Evolutionary conservation across 1,140 invertebrate genomes (phyloP).

Genomic region (Lordiphosa clarofinis): DNA sequence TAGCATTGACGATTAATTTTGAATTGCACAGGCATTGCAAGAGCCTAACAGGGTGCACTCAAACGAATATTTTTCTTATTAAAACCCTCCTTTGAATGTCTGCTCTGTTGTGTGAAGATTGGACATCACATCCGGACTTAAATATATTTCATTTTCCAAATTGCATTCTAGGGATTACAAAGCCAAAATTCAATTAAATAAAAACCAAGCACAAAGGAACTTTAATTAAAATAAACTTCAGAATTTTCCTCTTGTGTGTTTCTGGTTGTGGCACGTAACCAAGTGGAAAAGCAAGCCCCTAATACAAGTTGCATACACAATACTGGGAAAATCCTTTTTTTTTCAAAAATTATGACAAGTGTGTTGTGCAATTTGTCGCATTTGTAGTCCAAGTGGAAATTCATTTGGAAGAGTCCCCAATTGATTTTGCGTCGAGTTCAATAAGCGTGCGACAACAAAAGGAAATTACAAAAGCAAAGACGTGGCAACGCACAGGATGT

Average conservation of each 20-base stretch:
- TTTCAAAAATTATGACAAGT: constrained; percentile 51
- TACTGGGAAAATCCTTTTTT: constrained; percentile 38
- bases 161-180: not conserved
- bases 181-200: constrained; percentile 3
- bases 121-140: not conserved
- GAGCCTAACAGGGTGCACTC: too few relatives aligned
- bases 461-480: constrained; percentile 50
- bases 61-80: too few relatives aligned
- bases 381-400: constrained; percentile 22
- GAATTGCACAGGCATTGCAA: too few relatives aligned
- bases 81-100: too few relatives aligned
- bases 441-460: constrained; percentile 26
- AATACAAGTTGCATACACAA: constrained; percentile 6
- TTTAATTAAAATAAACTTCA: constrained; percentile 12
- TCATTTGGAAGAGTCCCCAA: constrained; percentile 27
- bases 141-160: constrained; percentile 7
- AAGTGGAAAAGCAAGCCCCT: too few relatives aligned
- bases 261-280: not conserved
- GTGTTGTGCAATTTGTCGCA: constrained; percentile 58
- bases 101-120: not conserved
- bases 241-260: constrained; percentile 2
- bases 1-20: too few relatives aligned
- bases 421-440: constrained; percentile 49
- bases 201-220: constrained; percentile 5
- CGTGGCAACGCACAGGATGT: constrained; percentile 28